phyloP scores from a whole-genome alignment of 2,888 invertebrate species.

The Oscheius sp. region DNA sequence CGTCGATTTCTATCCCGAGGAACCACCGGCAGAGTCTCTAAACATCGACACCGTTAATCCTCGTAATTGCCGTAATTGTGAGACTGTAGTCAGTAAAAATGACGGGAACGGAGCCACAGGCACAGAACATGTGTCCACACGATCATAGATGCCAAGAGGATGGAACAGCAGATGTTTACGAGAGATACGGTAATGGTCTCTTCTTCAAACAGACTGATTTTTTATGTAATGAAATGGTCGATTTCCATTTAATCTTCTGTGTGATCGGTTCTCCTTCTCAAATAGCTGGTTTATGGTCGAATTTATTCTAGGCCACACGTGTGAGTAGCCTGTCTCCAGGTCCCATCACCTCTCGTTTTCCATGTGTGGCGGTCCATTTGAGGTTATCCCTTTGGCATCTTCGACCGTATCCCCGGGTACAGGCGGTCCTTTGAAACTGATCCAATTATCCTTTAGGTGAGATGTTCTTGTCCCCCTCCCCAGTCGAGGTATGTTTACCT shows the following conservation, averaged over 20 bases:
- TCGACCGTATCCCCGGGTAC: slow-evolving; percentile 6
- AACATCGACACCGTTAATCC: slow-evolving; percentile 21
- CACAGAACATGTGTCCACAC: background rate
- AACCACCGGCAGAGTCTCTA: slow-evolving; percentile 11
- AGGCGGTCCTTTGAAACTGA: slow-evolving; percentile 23
- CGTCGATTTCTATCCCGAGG: background rate
- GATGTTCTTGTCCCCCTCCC: background rate
- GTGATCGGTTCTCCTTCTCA: background rate
- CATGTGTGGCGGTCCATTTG: slow-evolving; percentile 20
- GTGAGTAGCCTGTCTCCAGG: too few relatives aligned
- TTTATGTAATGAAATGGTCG: too few relatives aligned
- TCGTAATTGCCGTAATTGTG: slow-evolving; percentile 28
- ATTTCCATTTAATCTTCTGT: background rate
- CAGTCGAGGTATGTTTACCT: background rate
- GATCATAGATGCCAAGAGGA: slow-evolving; percentile 1
- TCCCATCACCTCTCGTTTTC: background rate
- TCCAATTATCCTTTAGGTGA: background rate
- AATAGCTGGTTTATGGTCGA: background rate
- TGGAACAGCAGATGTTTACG: slow-evolving; percentile 9
- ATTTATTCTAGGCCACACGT: background rate
- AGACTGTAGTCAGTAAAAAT: background rate
- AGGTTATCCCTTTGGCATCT: background rate
- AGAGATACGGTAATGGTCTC: background rate
- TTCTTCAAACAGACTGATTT: background rate
- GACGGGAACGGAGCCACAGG: slow-evolving; percentile 23